Evolutionary conservation across 2,113 vertebrate genomes (phyloP).

Genomic region (Lepus timidus): DNA sequence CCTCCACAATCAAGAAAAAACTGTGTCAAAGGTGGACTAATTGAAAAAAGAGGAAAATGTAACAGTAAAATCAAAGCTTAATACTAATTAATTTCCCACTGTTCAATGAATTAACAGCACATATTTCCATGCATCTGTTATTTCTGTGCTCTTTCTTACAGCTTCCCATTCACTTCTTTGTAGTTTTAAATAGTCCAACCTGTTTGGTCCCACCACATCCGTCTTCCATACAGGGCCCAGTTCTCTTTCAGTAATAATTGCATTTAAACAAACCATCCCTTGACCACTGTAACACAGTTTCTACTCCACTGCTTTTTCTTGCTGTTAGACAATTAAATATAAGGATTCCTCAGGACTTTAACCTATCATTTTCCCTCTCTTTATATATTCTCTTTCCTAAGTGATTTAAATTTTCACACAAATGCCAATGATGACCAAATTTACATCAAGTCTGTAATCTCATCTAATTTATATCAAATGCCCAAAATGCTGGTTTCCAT

Average conservation of each 20-base stretch:
- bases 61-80: conserved; percentile 40
- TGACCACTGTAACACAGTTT: not conserved
- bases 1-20: conserved; percentile 98
- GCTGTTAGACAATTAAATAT: conserved; percentile 19
- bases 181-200: not conserved
- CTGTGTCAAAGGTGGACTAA: conserved; percentile 96
- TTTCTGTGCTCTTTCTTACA: not conserved
- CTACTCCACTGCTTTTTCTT: not conserved
- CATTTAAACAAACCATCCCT: not conserved
- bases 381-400: not conserved
- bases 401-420: conserved; percentile 9
- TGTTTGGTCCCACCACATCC: not conserved
- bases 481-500: not conserved
- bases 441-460: conserved; percentile 22
- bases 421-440: not conserved
- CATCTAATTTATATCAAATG: conserved; percentile 11
- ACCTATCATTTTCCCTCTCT: not conserved
- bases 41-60: conserved; percentile 47
- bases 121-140: not conserved
- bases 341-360: not conserved
- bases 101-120: not conserved
- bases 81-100: not conserved
- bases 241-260: not conserved
- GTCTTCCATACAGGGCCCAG: not conserved
- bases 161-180: not conserved